phyloP scores from a whole-genome alignment of 92 coral and sea anemone species.

The Phenganax stokvisi region DNA sequence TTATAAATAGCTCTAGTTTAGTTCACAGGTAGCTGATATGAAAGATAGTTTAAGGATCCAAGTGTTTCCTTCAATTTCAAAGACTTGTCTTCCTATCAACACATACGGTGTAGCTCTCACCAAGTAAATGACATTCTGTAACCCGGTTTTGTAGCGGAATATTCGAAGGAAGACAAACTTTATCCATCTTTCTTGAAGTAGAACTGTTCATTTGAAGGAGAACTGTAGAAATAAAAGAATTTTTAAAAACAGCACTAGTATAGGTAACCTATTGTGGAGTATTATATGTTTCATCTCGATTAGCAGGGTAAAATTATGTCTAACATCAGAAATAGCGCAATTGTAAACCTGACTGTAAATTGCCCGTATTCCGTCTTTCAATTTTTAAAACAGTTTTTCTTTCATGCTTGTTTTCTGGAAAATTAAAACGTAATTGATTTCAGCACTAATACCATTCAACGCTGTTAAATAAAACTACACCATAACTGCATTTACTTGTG shows the following conservation, averaged over 20 bases:
- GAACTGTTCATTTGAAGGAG: slow-evolving; percentile 9
- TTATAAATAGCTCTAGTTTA: background rate
- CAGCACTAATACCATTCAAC: no score
- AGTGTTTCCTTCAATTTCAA: no score
- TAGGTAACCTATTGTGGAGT: background rate
- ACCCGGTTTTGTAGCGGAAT: background rate
- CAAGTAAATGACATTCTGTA: background rate
- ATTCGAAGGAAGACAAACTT: slow-evolving; percentile 22
- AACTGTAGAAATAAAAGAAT: background rate
- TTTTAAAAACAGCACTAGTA: background rate
- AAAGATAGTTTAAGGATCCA: no score
- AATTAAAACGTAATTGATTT: background rate
- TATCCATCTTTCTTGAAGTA: slow-evolving; percentile 7
- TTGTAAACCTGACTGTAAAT: background rate
- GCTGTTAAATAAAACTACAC: no score
- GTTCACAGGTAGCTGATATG: no score
- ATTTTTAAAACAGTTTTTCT: background rate
- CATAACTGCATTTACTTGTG: background rate
- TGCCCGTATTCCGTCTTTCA: background rate
- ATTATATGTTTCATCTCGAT: no score
- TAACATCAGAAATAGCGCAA: background rate
- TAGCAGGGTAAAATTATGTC: no score
- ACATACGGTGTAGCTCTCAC: background rate
- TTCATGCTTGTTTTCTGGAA: background rate
- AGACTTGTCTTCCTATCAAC: no score